Conservation (phyloP, 2,113 vertebrate species). For the Galeopterus variegatus region DNA sequence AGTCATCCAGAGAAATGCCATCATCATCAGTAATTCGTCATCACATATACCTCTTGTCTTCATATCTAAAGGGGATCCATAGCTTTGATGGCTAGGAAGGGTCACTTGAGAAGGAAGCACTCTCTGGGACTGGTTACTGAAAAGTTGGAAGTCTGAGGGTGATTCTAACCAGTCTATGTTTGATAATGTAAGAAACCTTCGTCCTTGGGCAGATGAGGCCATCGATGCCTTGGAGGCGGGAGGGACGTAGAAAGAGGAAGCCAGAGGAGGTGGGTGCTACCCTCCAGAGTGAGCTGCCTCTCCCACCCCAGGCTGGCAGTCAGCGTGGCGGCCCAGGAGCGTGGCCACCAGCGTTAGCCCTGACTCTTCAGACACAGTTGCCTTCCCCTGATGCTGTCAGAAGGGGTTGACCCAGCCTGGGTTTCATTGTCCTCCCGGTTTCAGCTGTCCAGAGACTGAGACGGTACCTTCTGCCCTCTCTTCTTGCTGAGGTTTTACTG, state of each 20-base stretch:
- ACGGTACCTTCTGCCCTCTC: background rate
- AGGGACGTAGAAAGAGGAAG: background rate
- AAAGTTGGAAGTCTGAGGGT: background rate
- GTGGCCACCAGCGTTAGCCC: fast-evolving
- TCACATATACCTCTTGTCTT: background rate
- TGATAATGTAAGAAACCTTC: background rate
- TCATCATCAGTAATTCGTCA: fast-evolving
- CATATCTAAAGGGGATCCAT: background rate
- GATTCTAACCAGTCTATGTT: background rate
- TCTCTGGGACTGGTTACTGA: background rate
- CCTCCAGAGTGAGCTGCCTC: background rate
- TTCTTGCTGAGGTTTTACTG: background rate
- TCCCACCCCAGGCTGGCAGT: too few relatives aligned
- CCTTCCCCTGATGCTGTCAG: background rate
- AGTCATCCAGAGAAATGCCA: fast-evolving
- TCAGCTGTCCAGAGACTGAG: background rate
- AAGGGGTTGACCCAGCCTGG: background rate
- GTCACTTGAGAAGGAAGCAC: background rate
- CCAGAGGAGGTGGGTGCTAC: background rate
- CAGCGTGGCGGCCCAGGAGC: too few relatives aligned
- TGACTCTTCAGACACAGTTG: fast-evolving
- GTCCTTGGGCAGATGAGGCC: background rate
- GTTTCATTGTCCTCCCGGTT: background rate
- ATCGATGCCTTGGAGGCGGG: background rate
- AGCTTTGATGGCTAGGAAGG: background rate